These are phyloP conservation scores for Xiphophorus hellerii DNA, from an alignment of 2,113 vertebrate species.

Conservation along the genomic window DNA sequence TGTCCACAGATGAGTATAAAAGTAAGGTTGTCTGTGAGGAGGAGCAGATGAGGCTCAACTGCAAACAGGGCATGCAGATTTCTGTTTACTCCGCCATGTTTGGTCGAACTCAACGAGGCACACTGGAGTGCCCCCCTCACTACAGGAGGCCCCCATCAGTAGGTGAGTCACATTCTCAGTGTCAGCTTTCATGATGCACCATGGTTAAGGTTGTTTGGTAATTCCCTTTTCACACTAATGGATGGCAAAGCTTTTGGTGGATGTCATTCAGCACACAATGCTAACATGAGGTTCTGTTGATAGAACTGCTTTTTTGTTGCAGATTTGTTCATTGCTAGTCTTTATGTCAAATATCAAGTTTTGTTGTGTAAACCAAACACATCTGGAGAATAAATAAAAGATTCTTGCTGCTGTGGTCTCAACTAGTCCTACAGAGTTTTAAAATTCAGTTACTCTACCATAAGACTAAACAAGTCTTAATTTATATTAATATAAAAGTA, in stretches of 20 bases:
- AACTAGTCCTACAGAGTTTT: too few species aligned
- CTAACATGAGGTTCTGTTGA: neutral
- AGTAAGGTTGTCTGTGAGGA: conserved; percentile 91
- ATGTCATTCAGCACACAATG: neutral
- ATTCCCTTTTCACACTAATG: neutral
- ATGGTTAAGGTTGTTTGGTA: too few species aligned
- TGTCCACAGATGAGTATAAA: conserved; percentile 87
- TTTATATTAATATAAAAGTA: too few species aligned
- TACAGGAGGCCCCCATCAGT: conserved; percentile 80
- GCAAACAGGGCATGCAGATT: conserved; percentile 89
- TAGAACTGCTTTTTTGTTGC: neutral
- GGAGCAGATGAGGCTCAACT: conserved; percentile 87
- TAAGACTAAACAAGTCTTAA: too few species aligned
- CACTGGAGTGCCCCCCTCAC: conserved; percentile 86
- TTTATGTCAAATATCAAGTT: neutral
- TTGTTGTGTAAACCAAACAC: too few species aligned
- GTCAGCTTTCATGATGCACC: neutral
- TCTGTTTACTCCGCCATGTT: conserved; percentile 88
- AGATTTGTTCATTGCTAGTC: neutral
- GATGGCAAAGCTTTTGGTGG: neutral
- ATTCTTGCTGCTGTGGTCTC: too few species aligned
- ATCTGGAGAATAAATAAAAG: too few species aligned
- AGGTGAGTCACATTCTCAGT: conserved; percentile 75
- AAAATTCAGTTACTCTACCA: too few species aligned
- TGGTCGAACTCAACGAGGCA: conserved; percentile 85